Base-by-base conservation (phyloP, 2,113 vertebrate genomes). In the Amia ocellicauda region DNA sequence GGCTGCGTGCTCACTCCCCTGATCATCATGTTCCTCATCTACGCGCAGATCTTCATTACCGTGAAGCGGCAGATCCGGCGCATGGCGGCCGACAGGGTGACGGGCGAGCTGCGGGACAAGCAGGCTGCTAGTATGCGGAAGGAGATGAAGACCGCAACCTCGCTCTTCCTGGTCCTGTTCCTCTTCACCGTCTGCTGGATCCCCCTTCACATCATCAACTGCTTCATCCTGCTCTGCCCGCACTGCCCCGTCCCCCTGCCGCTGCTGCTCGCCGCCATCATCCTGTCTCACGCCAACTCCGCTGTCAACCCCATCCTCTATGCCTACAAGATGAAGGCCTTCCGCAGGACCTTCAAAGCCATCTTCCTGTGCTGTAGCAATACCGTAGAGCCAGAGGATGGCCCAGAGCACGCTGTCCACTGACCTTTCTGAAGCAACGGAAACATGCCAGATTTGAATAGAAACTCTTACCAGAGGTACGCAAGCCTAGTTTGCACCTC, bases 261-360 rank as follows among this genome's bases (percentile, higher is more conserved):
- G 45, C 81, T 87, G 52, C 82, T 79, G 22, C 80, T 89, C 36
- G 54, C 79, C 7, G 72, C 83, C 57, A 89, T 74, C 70, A 88
- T 91, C 66, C 84, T 90, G 22, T 91, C 90, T 16, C 86, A 91
- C 9, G 80, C 84, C 31, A 91, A 85, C 73, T 88, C 89, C 0
- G 84, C 82, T 1, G 74, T 88, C 75, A 92, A 92, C 77, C 83
- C 58, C 5, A 81, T 91, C 58, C 76, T 91, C 24, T 91, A 89
- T 0, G 87, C 88, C 0, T 89, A 85, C 78, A 89, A 87, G 19
- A 88, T 90, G 84, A 83, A 76, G 11, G 67, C 86, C 23, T 91
- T 85, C 76, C 79, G 85, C 11, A 78, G 83, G n/a, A 77, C 87
- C 1, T 91, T 91, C 29, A 88, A 85, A 67, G 75, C 63, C 0